These are phyloP conservation scores for Leucosticte australis DNA, from an alignment of 2,113 vertebrate genomes.

Conservation along the genomic window DNA sequence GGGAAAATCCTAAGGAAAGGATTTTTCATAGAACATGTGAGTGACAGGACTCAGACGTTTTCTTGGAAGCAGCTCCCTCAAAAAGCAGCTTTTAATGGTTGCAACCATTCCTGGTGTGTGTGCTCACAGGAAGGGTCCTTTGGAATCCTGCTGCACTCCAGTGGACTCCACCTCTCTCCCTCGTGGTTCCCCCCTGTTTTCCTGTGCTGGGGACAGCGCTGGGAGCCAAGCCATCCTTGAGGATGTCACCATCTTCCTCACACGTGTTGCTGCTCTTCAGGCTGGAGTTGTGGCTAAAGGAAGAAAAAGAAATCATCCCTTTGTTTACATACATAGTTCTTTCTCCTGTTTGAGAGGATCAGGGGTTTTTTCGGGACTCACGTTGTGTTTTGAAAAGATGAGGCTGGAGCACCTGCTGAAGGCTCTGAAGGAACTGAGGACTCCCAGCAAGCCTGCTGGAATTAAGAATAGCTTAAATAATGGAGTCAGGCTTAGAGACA, in stretches of 20 bases:
- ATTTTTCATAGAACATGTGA: no score
- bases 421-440: background rate
- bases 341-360: background rate
- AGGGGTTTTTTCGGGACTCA: fast-evolving
- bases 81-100: no score
- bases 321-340: fast-evolving
- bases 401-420: background rate
- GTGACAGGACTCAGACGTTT: no score
- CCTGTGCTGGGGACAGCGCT: background rate
- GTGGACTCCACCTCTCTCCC: fast-evolving
- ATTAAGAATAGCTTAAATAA: background rate
- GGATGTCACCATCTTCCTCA: fast-evolving
- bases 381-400: background rate
- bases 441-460: background rate
- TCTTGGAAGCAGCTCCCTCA: no score
- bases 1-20: no score
- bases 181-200: fast-evolving
- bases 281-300: fast-evolving
- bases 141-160: background rate
- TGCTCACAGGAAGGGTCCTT: fast-evolving
- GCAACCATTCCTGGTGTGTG: background rate
- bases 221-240: background rate
- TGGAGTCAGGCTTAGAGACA: background rate
- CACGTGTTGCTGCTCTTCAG: fast-evolving
- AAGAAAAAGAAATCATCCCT: background rate